Evolutionary conservation across 2,797 vertebrate genomes (phyloP).

Genomic region (Orientallactaga sibirica): DNA sequence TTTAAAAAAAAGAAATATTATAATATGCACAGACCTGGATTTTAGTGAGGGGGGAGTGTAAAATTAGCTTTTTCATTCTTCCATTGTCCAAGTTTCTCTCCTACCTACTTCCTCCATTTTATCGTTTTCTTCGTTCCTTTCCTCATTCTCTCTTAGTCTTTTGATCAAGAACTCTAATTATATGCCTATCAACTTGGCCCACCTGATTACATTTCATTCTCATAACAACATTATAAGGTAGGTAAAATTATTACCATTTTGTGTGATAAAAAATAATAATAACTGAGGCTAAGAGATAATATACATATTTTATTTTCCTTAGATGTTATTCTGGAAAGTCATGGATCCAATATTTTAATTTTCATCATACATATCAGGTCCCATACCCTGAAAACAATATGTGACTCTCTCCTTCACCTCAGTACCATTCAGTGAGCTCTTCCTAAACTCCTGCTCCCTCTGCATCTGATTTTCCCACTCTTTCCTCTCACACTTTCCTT

Average conservation of each 20-base stretch:
- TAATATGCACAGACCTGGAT: neutral
- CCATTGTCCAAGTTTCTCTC: neutral
- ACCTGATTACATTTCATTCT: neutral
- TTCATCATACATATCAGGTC: neutral
- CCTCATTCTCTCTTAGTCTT: neutral
- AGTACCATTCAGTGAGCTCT: neutral
- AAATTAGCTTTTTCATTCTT: neutral
- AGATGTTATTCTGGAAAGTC: neutral
- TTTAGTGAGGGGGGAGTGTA: constrained; percentile 16
- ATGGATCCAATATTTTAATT: neutral
- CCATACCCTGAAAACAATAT: neutral
- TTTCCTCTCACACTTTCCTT: neutral
- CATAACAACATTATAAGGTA: neutral
- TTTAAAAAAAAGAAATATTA: too few relatives aligned
- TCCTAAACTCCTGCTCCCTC: neutral
- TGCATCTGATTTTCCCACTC: neutral
- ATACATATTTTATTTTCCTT: neutral
- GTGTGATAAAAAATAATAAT: neutral
- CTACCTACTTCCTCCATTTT: neutral
- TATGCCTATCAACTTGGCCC: neutral
- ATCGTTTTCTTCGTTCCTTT: neutral
- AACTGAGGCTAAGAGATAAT: neutral
- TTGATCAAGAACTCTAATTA: neutral
- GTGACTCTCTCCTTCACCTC: neutral
- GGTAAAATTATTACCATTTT: neutral